Evolutionary conservation across 2,113 vertebrate genomes (phyloP).

Genomic region (human (Homo sapiens)): DNA sequence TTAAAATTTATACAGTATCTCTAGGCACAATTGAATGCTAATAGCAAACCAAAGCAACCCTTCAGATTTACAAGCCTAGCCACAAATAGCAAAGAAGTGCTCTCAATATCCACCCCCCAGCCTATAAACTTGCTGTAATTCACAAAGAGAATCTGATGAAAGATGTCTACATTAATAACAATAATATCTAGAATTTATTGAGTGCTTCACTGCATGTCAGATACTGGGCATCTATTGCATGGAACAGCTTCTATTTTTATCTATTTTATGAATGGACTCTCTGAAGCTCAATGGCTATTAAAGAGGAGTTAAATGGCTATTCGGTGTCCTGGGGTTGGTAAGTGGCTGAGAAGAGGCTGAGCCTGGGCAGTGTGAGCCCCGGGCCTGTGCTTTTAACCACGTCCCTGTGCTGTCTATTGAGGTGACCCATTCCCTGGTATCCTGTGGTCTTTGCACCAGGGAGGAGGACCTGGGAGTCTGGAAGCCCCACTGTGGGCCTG

Average conservation of each 20-base stretch:
- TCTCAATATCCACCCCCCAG: background rate
- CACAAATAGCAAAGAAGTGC: background rate
- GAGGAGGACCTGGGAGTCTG: background rate
- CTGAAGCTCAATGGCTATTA: background rate
- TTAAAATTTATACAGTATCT: background rate
- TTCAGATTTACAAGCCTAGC: background rate
- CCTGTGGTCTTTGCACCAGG: fast-evolving
- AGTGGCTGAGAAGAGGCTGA: background rate
- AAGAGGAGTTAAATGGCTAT: background rate
- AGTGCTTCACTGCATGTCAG: background rate
- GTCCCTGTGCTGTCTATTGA: background rate
- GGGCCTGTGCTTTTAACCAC: background rate
- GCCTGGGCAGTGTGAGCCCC: background rate
- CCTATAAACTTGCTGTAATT: background rate
- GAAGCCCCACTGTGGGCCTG: background rate
- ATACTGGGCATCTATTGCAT: background rate
- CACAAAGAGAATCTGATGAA: background rate
- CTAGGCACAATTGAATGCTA: background rate
- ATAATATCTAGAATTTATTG: background rate
- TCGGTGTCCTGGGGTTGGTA: background rate
- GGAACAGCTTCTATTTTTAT: background rate
- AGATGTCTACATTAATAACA: background rate
- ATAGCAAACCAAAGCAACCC: background rate
- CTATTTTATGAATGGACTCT: background rate
- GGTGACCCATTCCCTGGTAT: background rate